Evolutionary conservation across 2,888 invertebrate genomes (phyloP).

Genomic region (Mellilla xanthometata): DNA sequence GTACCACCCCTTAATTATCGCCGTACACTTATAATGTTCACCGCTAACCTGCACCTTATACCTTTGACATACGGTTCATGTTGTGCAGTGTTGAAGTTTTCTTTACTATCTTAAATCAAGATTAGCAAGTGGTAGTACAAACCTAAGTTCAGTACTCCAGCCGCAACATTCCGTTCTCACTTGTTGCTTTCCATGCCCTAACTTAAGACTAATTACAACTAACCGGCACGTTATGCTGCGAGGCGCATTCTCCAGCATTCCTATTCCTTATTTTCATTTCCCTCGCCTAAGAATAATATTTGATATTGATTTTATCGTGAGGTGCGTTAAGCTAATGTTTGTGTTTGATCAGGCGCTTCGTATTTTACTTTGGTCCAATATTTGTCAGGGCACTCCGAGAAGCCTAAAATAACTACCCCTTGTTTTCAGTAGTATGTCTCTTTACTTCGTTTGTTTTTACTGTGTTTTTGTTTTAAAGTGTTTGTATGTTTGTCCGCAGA

Average conservation of each 20-base stretch:
- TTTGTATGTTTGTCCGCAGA: conserved; percentile 83
- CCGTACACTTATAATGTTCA: too few species aligned
- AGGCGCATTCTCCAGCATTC: not conserved
- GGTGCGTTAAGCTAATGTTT: not conserved
- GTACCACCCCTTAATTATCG: not conserved
- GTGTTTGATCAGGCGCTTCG: conserved; percentile 11
- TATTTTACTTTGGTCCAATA: conserved; percentile 1
- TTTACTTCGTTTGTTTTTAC: not conserved
- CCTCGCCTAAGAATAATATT: not conserved
- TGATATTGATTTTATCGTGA: conserved; percentile 7
- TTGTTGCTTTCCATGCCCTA: conserved; percentile 50
- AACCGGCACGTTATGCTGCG: conserved; percentile 10
- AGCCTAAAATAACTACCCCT: not conserved
- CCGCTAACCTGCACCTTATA: too few species aligned
- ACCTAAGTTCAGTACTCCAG: conserved; percentile 44
- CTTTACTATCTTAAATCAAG: too few species aligned
- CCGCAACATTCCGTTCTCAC: conserved; percentile 57
- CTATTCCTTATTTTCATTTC: conserved; percentile 10
- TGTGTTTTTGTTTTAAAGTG: not conserved
- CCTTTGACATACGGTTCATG: too few species aligned
- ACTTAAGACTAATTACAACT: conserved; percentile 11
- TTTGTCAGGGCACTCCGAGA: too few species aligned
- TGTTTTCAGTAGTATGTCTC: conserved; percentile 10
- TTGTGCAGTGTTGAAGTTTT: too few species aligned
- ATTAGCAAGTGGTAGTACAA: too few species aligned